Conservation (phyloP, 2,888 invertebrate genomes). For the Azorinus chamasolen region DNA sequence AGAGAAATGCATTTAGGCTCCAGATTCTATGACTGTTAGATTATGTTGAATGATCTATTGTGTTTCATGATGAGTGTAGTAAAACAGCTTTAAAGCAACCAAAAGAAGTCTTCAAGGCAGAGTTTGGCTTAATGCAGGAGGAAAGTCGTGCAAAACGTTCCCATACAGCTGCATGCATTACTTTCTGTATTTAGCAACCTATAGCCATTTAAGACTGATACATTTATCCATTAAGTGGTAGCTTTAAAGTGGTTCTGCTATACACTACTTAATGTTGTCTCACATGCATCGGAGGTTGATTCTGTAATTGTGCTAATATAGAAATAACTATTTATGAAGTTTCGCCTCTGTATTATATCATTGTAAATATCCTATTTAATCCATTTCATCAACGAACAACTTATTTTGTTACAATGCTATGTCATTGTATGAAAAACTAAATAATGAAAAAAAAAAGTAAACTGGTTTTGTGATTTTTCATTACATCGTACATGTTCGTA, state of each 20-base stretch:
- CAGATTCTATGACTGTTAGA: no score
- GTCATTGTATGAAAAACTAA: constrained; percentile 37
- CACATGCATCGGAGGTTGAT: constrained; percentile 2
- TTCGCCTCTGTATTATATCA: constrained; percentile 57
- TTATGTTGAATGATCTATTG: background rate
- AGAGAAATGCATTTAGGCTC: no score
- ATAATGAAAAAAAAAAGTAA: constrained; percentile 16
- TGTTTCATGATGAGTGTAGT: background rate
- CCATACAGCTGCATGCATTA: no score
- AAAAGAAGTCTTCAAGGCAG: no score
- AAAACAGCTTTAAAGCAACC: no score
- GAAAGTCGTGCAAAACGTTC: no score
- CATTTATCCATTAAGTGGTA: no score
- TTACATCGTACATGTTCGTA: constrained; percentile 47
- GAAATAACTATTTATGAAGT: constrained; percentile 1
- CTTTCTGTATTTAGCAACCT: no score
- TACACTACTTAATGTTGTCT: constrained; percentile 3
- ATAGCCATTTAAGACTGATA: no score
- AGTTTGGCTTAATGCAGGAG: no score
- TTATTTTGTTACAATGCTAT: constrained; percentile 55
- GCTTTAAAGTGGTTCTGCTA: background rate
- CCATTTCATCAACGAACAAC: constrained; percentile 61
- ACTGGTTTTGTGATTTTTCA: constrained; percentile 28
- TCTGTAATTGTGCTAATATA: constrained; percentile 50
- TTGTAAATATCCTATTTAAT: constrained; percentile 65